phyloP scores from a whole-genome alignment of 2,888 invertebrate species.

The Pharmacophagus antenor region DNA sequence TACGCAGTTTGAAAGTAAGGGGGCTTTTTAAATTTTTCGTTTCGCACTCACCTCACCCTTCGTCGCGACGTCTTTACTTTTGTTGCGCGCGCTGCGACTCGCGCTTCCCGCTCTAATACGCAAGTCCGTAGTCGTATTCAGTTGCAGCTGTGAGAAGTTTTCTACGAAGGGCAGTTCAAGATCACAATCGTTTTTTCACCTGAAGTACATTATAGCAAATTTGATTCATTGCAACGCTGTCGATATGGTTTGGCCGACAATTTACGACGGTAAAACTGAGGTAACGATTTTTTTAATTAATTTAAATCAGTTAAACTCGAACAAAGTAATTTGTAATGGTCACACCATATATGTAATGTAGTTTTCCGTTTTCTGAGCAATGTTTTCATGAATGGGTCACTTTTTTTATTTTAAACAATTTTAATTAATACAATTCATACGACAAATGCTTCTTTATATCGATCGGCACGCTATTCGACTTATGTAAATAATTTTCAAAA shows the following conservation, averaged over 20 bases:
- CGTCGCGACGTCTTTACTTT: conserved; percentile 42
- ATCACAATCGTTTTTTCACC: conserved; percentile 54
- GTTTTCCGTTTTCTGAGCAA: conserved; percentile 27
- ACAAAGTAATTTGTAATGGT: conserved; percentile 17
- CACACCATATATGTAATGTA: conserved; percentile 8
- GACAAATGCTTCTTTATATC: not conserved
- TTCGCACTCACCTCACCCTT: conserved; percentile 59
- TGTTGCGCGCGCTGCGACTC: conserved; percentile 65
- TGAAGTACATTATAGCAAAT: conserved; percentile 12
- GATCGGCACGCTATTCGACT: too few species aligned
- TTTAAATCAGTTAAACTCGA: conserved; percentile 1
- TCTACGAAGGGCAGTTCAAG: conserved; percentile 78
- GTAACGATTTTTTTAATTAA: conserved; percentile 32
- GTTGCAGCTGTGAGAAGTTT: conserved; percentile 64
- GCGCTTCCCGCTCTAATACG: conserved; percentile 62
- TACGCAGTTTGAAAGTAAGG: conserved; percentile 6
- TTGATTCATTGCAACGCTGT: conserved; percentile 22
- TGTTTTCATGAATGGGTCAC: conserved; percentile 17
- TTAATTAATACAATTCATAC: not conserved
- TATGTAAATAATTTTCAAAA: too few species aligned
- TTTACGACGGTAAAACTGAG: conserved; percentile 46
- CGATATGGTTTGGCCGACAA: conserved; percentile 39
- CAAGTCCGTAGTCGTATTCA: conserved; percentile 56
- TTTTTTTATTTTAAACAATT: not conserved
- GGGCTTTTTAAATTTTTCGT: conserved; percentile 35